Base-by-base conservation (phyloP, 2,113 vertebrate genomes). In the Phalacrocorax pelagicus region DNA sequence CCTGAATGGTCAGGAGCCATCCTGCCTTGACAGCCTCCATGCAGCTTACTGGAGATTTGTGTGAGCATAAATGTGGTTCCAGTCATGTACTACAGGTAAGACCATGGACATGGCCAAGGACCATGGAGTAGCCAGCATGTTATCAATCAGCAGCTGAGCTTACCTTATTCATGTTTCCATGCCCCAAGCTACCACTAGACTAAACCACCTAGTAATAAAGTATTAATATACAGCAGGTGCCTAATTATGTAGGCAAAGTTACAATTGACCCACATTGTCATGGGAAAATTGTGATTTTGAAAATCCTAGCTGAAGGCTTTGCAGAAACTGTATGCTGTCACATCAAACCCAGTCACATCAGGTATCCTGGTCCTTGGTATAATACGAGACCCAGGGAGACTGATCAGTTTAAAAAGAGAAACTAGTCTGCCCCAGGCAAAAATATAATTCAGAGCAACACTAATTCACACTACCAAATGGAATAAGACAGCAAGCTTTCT, bases 361-460 rank as follows among this genome's bases (percentile, higher is more conserved):
- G 73, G 71, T 95, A 80, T 84, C 79, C 40, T 82, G 38, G 61
- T 90, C 89, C 88, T 75, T 26, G 13, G 81, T 72, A 88, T 94
- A 96, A 88, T 88, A 95, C 6, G 12, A 96, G 80, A 78, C 80
- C 49, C 78, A 92, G 63, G 87, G 46, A 66, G 73, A 96, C 52
- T 65, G 91, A 92, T 88, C 94, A 83, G 79, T 88, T 97, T 96
- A 92, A 86, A 97, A 97, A 93, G 61, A 87, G n/a, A 97, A 96
- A 91, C 71, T 49, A 92, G 49, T 70, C 59, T 81, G 40, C 90
- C 71, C 15, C 46, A 73, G 83, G 92, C 83, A 88, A 95, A 96
- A 92, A 86, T 87, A 84, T 47, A 94, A 93, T 87, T 86, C 94
- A 90, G 51, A 95, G 58, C 86, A 97, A 86, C 54, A 84, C 49